Evolutionary conservation across 2,113 vertebrate species (phyloP).

Genomic region (Hippocampus guttulatus): DNA sequence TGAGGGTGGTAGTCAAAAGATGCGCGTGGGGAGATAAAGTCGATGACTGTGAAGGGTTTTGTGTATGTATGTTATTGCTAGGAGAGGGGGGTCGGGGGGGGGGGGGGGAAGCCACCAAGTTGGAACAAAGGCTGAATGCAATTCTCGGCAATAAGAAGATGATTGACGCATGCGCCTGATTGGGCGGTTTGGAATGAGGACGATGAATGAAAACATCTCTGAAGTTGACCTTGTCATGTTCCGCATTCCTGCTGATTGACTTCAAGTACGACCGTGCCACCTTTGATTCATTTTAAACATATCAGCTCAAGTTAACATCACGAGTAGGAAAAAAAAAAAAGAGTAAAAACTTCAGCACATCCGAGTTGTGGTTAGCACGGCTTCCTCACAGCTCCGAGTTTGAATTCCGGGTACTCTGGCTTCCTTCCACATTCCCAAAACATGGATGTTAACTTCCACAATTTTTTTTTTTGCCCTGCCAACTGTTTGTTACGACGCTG

Average conservation of each 20-base stretch:
- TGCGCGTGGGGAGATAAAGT: not conserved
- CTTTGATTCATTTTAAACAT: not conserved
- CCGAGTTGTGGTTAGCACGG: not conserved
- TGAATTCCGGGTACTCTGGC: not conserved
- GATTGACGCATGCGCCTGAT: constrained; percentile 11
- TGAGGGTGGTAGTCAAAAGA: constrained; percentile 26
- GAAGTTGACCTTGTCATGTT: constrained; percentile 1
- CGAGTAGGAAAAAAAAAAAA: not conserved
- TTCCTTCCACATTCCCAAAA: not conserved
- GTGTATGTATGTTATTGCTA: not conserved
- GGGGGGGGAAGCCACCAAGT: not conserved
- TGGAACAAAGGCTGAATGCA: not conserved
- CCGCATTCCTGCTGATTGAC: constrained; percentile 3
- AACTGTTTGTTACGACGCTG: no score
- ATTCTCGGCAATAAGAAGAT: not conserved
- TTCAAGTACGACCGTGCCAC: not conserved
- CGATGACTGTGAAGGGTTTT: not conserved
- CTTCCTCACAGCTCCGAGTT: not conserved
- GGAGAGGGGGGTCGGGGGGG: no score
- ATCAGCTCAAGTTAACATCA: not conserved
- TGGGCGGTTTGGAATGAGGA: constrained; percentile 6
- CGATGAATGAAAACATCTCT: constrained; percentile 4
- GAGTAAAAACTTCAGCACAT: not conserved
- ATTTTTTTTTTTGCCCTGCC: no score
- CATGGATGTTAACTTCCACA: no score